phyloP scores from a whole-genome alignment of 2,797 vertebrate genomes.

The Rallus crepitans region DNA sequence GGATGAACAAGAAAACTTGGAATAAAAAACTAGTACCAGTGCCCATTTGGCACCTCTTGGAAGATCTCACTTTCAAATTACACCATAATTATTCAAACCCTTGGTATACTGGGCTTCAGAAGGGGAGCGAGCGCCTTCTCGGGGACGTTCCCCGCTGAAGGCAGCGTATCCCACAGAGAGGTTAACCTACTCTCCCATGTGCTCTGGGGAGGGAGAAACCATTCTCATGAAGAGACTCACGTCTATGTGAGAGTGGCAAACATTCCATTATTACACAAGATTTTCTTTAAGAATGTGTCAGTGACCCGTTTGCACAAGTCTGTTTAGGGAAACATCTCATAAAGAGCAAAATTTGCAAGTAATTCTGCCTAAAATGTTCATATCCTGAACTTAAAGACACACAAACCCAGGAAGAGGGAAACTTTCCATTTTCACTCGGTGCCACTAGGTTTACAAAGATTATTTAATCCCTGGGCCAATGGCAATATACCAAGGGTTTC shows the following conservation, averaged over 20 bases:
- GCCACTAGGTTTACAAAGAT: not conserved
- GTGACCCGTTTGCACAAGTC: not conserved
- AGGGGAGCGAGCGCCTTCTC: not conserved
- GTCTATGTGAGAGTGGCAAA: not conserved
- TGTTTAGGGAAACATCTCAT: not conserved
- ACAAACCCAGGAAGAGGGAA: not conserved
- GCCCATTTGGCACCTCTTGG: constrained; percentile 81
- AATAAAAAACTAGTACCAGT: constrained; percentile 81
- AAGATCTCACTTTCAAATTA: constrained; percentile 73
- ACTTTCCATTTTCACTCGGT: not conserved
- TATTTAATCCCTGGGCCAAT: constrained; percentile 22
- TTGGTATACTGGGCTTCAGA: constrained; percentile 80
- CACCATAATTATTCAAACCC: constrained; percentile 74
- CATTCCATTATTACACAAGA: not conserved
- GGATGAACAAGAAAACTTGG: constrained; percentile 83
- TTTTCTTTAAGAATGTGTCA: not conserved
- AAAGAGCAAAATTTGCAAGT: constrained; percentile 14
- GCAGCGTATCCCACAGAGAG: not conserved
- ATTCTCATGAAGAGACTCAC: constrained; percentile 46
- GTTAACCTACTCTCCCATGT: not conserved
- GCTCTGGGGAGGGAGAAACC: constrained; percentile 19
- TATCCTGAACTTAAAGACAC: not conserved
- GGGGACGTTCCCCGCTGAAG: not conserved
- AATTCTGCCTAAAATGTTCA: constrained; percentile 18
- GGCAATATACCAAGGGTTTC: constrained; percentile 86